Evolutionary conservation across 92 coral and sea anemone species (phyloP).

Genomic region (Metridium senile): DNA sequence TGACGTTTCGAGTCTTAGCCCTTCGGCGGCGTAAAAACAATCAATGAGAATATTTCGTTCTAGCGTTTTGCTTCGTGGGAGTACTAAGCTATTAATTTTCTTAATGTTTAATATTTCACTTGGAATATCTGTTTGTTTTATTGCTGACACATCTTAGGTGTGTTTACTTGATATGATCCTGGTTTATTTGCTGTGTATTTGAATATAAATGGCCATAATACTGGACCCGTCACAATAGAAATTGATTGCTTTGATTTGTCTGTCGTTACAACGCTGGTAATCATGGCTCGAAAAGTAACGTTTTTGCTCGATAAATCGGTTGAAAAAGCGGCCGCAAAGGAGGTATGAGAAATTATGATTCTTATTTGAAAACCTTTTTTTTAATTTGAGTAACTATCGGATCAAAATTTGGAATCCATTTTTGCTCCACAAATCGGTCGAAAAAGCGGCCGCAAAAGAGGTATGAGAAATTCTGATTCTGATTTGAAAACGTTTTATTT

Average conservation of each 20-base stretch:
- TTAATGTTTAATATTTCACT: too few species aligned
- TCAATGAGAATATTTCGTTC: too few species aligned
- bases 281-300: slow-evolving; percentile 24
- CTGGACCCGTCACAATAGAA: background rate
- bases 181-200: background rate
- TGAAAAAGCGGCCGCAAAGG: slow-evolving; percentile 14
- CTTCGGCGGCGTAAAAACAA: too few species aligned
- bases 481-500: background rate
- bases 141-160: too few species aligned
- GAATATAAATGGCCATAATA: background rate
- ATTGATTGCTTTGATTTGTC: background rate
- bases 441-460: background rate
- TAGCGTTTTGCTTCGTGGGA: too few species aligned
- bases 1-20: too few species aligned
- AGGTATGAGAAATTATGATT: slow-evolving; percentile 10
- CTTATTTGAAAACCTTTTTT: background rate
- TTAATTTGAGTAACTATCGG: too few species aligned
- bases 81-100: too few species aligned
- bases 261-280: background rate
- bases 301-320: slow-evolving; percentile 11
- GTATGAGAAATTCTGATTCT: too few species aligned
- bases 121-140: too few species aligned
- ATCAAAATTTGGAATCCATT: too few species aligned
- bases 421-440: background rate
- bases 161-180: background rate